A percentile compares a stretch with the other conserved stretches of the same genome.
Conservation (phyloP, 2,888 invertebrate species). For the Oscheius sp. region DNA sequence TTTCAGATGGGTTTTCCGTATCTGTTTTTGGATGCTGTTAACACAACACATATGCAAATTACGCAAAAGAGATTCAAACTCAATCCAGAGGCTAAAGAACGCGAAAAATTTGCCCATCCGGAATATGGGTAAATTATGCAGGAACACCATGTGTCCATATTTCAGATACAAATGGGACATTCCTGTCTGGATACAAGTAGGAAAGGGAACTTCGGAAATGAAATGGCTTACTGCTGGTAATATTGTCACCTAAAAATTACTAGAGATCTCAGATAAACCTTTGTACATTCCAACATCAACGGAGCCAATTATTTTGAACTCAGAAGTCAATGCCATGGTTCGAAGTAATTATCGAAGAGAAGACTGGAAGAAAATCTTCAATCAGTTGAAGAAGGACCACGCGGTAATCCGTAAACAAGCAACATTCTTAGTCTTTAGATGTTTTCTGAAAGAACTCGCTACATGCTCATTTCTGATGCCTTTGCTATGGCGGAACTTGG, state of each 20-base stretch:
- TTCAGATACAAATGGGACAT: constrained; percentile 69
- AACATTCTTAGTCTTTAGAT: constrained; percentile 32
- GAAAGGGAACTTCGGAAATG: constrained; percentile 46
- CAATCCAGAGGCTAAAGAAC: constrained; percentile 55
- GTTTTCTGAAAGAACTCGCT: constrained; percentile 44
- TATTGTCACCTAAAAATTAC: neutral
- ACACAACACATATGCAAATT: constrained; percentile 51
- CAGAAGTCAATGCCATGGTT: constrained; percentile 68
- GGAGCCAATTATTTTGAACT: constrained; percentile 61
- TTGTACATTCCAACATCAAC: constrained; percentile 35
- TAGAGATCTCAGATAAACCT: constrained; percentile 13
- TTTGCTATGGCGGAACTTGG: constrained; percentile 51
- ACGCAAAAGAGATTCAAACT: constrained; percentile 66
- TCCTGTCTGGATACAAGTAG: constrained; percentile 68
- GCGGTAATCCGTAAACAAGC: constrained; percentile 30
- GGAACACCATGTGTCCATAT: neutral
- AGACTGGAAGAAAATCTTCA: constrained; percentile 60
- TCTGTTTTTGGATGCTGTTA: constrained; percentile 54
- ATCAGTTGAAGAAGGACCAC: constrained; percentile 58
- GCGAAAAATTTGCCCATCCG: constrained; percentile 59
- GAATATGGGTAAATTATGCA: constrained; percentile 48
- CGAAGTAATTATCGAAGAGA: constrained; percentile 67
- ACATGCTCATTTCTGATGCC: constrained; percentile 54
- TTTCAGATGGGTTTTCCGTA: constrained; percentile 62
- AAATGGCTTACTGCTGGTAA: constrained; percentile 61